Conservation (phyloP, 2,113 vertebrate genomes). For the Sapajus apella region DNA sequence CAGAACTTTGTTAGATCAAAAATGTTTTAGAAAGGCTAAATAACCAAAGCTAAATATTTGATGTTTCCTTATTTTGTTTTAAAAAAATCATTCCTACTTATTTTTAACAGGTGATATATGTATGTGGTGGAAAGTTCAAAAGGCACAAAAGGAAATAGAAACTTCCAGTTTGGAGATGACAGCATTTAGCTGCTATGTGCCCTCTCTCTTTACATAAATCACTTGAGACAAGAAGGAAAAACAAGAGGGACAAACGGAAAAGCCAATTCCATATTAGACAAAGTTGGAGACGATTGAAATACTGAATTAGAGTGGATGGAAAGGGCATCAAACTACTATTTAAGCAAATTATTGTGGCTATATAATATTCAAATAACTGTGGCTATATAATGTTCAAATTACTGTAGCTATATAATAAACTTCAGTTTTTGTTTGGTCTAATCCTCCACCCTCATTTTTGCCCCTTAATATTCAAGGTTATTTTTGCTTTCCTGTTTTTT, state of each 20-base stretch:
- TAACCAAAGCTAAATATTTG: background rate
- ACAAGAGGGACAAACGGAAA: background rate
- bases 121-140: conserved; percentile 6
- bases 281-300: background rate
- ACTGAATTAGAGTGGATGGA: background rate
- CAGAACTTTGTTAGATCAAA: background rate
- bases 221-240: background rate
- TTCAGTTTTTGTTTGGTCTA: background rate
- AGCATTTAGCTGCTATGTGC: background rate
- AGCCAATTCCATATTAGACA: background rate
- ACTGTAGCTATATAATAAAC: background rate
- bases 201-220: background rate
- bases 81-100: background rate
- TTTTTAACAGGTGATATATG: background rate
- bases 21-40: background rate
- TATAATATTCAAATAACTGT: background rate
- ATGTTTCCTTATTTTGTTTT: background rate
- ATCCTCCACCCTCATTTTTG: background rate
- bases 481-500: conserved; percentile 18
- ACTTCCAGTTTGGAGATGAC: background rate
- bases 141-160: background rate
- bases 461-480: background rate
- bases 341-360: too few relatives aligned
- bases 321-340: background rate
- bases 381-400: background rate